Evolutionary conservation across 2,888 invertebrate genomes (phyloP), one percentile per base, ranked within the genome.

Genomic region (Drosophila aldrichi): DNA sequence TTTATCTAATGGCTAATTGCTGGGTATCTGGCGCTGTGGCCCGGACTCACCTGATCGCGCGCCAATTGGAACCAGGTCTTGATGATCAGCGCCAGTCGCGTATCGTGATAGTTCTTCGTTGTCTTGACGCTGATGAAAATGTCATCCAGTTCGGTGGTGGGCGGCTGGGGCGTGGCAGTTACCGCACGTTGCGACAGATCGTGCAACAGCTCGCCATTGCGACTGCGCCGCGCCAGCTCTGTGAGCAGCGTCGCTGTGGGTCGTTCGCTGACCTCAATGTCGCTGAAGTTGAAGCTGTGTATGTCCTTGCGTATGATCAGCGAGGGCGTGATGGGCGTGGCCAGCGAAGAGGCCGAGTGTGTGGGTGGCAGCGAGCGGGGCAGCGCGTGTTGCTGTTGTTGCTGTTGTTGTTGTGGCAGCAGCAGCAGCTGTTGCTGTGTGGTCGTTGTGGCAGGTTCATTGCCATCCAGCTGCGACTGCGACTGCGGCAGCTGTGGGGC

Each of bases 41-140:
- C 10, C 61, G 44, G 91, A 14, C 93, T 94, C 94, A 98, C 97
- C 96, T 98, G 97, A 91, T 97, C 95, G 93, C 95, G 96, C 58
- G 98, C 98, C 91, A 98, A 94, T 93, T 96, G 96, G 93, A 98
- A 98, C 99, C 99, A 99, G 71, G 99, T 99, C 93, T 96, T 96
- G 92, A 98, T 94, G 90, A 99, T 96, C 77, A 97, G 95, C 61
- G 96, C 96, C 90, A 99, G 93, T 88, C 99, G 95, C 58, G 96
- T 95, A 79, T 95, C 94, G 92, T 98, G 98, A 94, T 97, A 98
- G 93, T 96, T 95, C 92, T 96, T 95, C 64, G 98, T 97, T 74
- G 98, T 98, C 94, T 99, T 99, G 63, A 99, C 98, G 94, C 97
- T 97, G 93, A 98, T 97, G 93, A 98, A 98, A 90, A 98, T 95